Evolutionary conservation across 2,888 invertebrate species (phyloP).

Genomic region (Epinotia bilunana): DNA sequence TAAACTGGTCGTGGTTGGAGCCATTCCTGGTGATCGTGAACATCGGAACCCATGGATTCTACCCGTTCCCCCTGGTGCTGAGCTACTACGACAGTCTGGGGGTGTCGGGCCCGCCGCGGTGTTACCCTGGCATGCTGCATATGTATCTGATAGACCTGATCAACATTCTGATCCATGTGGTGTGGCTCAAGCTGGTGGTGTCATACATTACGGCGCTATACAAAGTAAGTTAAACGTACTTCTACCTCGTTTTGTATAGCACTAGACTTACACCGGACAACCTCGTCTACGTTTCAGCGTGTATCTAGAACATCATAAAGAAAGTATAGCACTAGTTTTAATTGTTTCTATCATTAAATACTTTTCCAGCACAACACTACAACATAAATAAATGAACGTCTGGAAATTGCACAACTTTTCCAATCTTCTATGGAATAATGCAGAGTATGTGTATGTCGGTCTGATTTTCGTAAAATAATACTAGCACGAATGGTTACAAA

Average conservation of each 20-base stretch:
- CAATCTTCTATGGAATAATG: too few relatives aligned
- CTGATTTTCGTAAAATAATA: too few relatives aligned
- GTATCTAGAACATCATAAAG: too few relatives aligned
- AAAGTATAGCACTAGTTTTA: too few relatives aligned
- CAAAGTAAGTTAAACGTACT: conserved; percentile 56
- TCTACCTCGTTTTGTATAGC: not conserved
- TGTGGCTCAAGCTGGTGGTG: conserved; percentile 69
- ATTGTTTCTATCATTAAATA: too few relatives aligned
- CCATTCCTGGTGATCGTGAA: conserved; percentile 65
- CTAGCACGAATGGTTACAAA: too few relatives aligned
- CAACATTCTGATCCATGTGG: conserved; percentile 66
- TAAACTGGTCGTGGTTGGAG: conserved; percentile 62
- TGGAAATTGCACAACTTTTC: too few relatives aligned
- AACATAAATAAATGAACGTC: too few relatives aligned
- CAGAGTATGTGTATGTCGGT: too few relatives aligned
- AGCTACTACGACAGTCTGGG: conserved; percentile 59
- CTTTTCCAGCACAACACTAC: too few relatives aligned
- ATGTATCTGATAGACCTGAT: conserved; percentile 64
- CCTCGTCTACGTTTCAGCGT: too few relatives aligned
- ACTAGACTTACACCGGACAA: too few relatives aligned
- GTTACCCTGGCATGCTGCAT: conserved; percentile 73
- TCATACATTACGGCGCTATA: conserved; percentile 64
- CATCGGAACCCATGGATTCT: conserved; percentile 74
- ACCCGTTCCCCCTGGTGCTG: conserved; percentile 66
- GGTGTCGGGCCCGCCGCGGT: conserved; percentile 53